Base-by-base conservation (phyloP, 92 coral and sea anemone genomes). In the Pocillopora grandis region DNA sequence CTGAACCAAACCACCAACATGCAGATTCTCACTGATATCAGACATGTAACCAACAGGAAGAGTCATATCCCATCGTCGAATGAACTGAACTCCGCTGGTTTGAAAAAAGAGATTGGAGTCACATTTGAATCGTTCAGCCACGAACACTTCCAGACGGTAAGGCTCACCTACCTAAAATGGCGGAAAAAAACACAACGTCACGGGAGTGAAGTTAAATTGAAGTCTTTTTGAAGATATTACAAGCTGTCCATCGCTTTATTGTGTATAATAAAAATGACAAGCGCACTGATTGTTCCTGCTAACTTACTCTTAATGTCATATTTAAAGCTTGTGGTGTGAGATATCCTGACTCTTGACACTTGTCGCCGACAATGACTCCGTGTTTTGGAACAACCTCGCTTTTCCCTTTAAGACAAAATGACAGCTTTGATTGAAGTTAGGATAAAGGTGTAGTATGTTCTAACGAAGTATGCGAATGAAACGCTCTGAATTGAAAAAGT, bases 51-150 rank as follows among this genome's bases (percentile, higher is more conserved):
- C 98, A 64, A 85, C 90, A 63, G 98, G 96, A 12, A 74, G 73
- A 27, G 86, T 87, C 20, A 78, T 62, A 33, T 92, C 94, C 84
- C 89, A 88, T 18, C 91, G 93, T 57, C 88, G 85, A 21, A 92
- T 95, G 76, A 96, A 96, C 23, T 85, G 49, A 18, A 90, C 92
- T 5, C 98, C 98, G 68, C 98, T 94, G 78, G 98, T 86, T 81
- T 96, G 98, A 66, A 88, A 87, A 71, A 96, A 81, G 69, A 96
- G 87, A 72, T 61, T 79, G 14, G 98, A 96, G 78, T 96, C 91
- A 62, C 98, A 94, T 67, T 62, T 87, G 80, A 92, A 90, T 18
- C 98, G 92, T 77, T 96, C 98, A 11, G 98, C 98, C 62, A 94
- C 65, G 71, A 96, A 96, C 17, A 96, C 89, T 62, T 96, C 98